Percentiles rank a stretch among this genome's conserved stretches.
Conservation (phyloP, 1,140 invertebrate species). For the Euglossa dilemma region DNA sequence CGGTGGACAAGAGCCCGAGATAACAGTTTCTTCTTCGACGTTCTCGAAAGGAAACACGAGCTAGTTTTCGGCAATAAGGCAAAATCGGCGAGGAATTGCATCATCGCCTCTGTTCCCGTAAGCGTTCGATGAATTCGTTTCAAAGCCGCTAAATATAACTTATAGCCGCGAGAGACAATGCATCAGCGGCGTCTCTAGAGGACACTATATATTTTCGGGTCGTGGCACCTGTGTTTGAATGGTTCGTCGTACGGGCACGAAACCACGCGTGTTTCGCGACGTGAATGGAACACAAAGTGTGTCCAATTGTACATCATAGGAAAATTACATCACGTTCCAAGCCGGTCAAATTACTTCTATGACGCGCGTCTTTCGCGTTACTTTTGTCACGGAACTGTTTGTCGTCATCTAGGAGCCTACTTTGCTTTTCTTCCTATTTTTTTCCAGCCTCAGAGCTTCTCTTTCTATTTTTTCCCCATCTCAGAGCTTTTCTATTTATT, state of each 20-base stretch:
- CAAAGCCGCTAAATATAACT: constrained; percentile 9
- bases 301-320: constrained; percentile 14
- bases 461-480: too few relatives aligned
- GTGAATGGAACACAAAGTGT: constrained; percentile 22
- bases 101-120: not conserved
- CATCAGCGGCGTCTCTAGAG: not conserved
- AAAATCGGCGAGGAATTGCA: not conserved
- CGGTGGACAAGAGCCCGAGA: too few relatives aligned
- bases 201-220: not conserved
- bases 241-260: not conserved
- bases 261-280: not conserved
- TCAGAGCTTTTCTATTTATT: not conserved
- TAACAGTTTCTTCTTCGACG: too few relatives aligned
- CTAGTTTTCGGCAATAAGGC: not conserved
- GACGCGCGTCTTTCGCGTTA: constrained; percentile 1
- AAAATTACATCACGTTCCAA: constrained; percentile 14
- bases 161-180: not conserved
- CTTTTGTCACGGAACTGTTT: not conserved
- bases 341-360: constrained; percentile 9
- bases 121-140: constrained; percentile 7
- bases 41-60: too few relatives aligned
- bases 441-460: too few relatives aligned
- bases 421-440: not conserved
- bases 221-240: constrained; percentile 11
- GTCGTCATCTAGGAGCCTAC: too few relatives aligned